These are phyloP conservation scores for Siniperca undulata DNA, from an alignment of 2,797 vertebrate genomes.

Conservation along the genomic window DNA sequence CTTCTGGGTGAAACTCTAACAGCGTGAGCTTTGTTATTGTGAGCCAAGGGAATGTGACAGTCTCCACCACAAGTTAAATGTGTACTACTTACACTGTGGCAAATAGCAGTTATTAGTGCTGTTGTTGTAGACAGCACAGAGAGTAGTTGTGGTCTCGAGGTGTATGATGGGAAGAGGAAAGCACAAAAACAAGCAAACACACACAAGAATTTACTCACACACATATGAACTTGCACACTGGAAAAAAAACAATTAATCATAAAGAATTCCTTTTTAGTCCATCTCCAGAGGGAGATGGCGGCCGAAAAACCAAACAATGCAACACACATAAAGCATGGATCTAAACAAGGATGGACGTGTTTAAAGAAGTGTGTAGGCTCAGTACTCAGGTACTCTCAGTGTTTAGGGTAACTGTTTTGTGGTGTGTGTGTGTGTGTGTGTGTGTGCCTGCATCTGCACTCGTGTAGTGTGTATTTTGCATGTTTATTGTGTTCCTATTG, in stretches of 20 bases:
- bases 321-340: conserved; percentile 19
- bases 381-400: conserved; percentile 3
- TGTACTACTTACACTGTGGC: conserved; percentile 12
- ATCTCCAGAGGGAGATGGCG: conserved; percentile 4
- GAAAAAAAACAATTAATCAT: conserved; percentile 29
- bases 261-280: conserved; percentile 14
- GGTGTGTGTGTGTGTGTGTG: neutral
- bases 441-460: conserved; percentile 2
- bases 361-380: conserved; percentile 26
- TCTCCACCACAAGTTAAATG: conserved; percentile 27
- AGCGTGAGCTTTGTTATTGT: conserved; percentile 17
- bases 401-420: neutral
- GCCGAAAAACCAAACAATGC: conserved; percentile 12
- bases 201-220: neutral
- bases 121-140: conserved; percentile 35
- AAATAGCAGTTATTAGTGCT: conserved; percentile 45
- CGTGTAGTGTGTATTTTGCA: neutral
- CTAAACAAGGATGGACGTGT: conserved; percentile 27
- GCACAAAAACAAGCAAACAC: conserved; percentile 25
- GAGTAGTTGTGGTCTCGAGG: conserved; percentile 31
- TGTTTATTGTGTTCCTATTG: conserved; percentile 8
- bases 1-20: neutral
- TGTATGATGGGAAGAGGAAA: conserved; percentile 11
- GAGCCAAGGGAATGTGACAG: conserved; percentile 30
- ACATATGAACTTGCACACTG: neutral